Evolutionary conservation across 2,888 invertebrate genomes (phyloP), one percentile per base, ranked within the genome.

Genomic region (Pocota personata): DNA sequence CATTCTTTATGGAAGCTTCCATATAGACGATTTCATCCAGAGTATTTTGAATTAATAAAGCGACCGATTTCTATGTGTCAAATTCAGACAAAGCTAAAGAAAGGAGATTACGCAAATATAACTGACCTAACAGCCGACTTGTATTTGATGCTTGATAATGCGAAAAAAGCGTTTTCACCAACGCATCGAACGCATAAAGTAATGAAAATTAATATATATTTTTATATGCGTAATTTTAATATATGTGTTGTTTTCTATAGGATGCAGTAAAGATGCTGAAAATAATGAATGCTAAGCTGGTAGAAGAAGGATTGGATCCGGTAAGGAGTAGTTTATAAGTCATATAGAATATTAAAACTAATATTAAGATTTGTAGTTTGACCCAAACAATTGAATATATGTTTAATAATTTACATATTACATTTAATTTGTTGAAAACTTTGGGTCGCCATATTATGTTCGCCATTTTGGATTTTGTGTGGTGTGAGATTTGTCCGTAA

Each of bases 131-230:
- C 98, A 0, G 96, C 96, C 0, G 99, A 99, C 91, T 95, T 99
- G 94, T 98, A 98, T 90, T 95, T 98, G 60, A 98, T 99, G 96
- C 97, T 99, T 92, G 98, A 98, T 91, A 99, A 99, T 93, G 99
- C 99, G 10, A 97, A 97, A 91, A 95, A 96, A 89, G 98, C 98
- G 91, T 98, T 97, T 92, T 93, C 96, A 52, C 95, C 96, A 60
- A 95, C 96, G 46, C 97, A 97, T 48, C 95, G 95, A 89, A 94
- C 97, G 12, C 97, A 97, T 91, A 96, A 97, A 93, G 96, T 96
- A 92, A 52, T 16, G 16, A 8, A 30, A 43, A n/a, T 27, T 6
- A 12, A 12, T 1, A 37, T 3, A 14, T 12, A n/a, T 16, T 30
- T 8, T 8, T 27, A 14, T 32, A 2, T 32, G 2, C 2, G 16